Percentiles rank a stretch among this genome's conserved stretches.
Evolutionary conservation across 2,888 invertebrate species (phyloP).

Genomic region (Hofmannophila pseudospretella): DNA sequence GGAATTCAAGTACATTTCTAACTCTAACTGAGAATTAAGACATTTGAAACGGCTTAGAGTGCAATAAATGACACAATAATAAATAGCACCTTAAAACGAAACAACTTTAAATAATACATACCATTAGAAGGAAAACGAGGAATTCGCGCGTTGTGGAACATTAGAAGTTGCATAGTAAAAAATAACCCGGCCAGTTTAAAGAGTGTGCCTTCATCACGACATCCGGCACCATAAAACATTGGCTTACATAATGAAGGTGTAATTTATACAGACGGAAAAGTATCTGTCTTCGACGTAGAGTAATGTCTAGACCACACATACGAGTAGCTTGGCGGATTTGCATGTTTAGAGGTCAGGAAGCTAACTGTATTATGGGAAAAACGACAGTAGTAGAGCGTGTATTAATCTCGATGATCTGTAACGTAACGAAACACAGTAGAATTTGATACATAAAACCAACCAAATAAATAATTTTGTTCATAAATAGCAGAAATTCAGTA

Average conservation of each 20-base stretch:
- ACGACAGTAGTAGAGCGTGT: not conserved
- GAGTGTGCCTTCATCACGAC: conserved; percentile 59
- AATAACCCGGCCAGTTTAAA: conserved; percentile 34
- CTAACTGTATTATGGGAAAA: conserved; percentile 12
- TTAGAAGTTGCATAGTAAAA: conserved; percentile 37
- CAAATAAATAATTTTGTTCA: no score
- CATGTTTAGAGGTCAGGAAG: conserved; percentile 8
- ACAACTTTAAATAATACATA: conserved; percentile 16
- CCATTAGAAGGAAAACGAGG: conserved; percentile 31
- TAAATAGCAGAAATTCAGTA: no score
- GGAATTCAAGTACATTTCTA: no score
- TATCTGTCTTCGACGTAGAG: conserved; percentile 45
- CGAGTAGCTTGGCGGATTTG: conserved; percentile 8
- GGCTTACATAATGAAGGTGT: conserved; percentile 60
- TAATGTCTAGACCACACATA: conserved; percentile 20
- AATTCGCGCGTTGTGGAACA: conserved; percentile 32
- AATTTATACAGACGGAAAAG: conserved; percentile 65
- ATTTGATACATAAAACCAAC: no score
- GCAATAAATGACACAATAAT: no score
- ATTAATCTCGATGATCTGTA: no score
- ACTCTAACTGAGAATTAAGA: no score
- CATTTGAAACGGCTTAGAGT: no score
- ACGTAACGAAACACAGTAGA: no score
- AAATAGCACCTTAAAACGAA: no score
- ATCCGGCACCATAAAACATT: conserved; percentile 68